A percentile compares a stretch with the other conserved stretches of the same genome.
Conservation (phyloP, 2,113 vertebrate genomes). For the Odocoileus virginianus region DNA sequence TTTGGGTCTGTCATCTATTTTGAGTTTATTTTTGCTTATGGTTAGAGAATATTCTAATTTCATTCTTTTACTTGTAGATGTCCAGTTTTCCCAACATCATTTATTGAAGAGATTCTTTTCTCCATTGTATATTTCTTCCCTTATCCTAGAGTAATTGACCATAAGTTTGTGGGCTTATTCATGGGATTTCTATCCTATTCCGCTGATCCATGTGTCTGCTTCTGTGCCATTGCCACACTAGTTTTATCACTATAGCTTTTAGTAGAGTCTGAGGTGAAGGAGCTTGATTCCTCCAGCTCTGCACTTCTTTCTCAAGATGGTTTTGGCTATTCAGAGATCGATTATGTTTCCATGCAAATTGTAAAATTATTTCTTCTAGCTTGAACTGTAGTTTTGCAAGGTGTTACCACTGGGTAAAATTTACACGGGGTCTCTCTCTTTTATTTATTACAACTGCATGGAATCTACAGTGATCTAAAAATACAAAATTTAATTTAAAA, state of each 20-base stretch:
- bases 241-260: neutral
- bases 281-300: neutral
- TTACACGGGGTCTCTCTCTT: neutral
- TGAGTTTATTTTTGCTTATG: neutral
- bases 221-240: neutral
- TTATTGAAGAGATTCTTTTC: neutral
- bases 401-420: neutral
- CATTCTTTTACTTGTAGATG: neutral
- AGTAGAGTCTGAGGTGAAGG: neutral
- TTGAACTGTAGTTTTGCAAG: neutral
- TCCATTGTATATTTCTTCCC: neutral
- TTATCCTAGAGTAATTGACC: neutral
- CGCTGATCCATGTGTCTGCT: neutral
- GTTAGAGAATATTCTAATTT: neutral
- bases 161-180: neutral
- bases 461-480: neutral
- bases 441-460: neutral
- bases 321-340: accelerated
- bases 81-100: neutral
- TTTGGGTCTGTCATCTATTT: neutral
- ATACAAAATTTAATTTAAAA: neutral
- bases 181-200: neutral
- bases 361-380: neutral
- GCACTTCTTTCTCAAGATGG: neutral
- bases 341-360: neutral